phyloP scores from a whole-genome alignment of 2,888 invertebrate genomes.

The Limnephilus auricula region DNA sequence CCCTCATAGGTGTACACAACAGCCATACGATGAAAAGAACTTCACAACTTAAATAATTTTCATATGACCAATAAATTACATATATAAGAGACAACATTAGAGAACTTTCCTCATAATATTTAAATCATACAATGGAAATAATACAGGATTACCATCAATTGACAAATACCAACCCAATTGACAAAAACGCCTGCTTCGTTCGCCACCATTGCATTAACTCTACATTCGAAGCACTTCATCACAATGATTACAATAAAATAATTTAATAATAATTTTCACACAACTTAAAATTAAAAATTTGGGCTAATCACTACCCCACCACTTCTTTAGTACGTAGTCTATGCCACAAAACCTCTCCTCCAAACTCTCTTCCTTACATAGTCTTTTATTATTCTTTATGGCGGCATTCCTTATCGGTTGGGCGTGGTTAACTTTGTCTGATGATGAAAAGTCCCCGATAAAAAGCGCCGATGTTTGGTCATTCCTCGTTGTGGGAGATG shows the following conservation, averaged over 20 bases:
- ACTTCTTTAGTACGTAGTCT: not conserved
- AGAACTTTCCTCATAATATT: not conserved
- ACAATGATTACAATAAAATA: not conserved
- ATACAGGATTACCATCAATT: not conserved
- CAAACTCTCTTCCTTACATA: not conserved
- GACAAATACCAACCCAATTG: not conserved
- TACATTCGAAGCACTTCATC: not conserved
- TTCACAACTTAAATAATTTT: not conserved
- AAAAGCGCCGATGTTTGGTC: conserved; percentile 5
- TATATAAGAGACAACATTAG: not conserved
- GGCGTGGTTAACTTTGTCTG: not conserved
- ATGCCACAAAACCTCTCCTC: not conserved
- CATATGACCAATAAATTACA: not conserved
- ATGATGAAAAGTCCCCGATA: not conserved
- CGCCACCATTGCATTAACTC: not conserved
- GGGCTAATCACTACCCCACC: not conserved
- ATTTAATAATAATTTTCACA: not conserved
- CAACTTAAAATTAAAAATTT: not conserved
- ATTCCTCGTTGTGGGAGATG: conserved; percentile 64
- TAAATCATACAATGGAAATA: not conserved
- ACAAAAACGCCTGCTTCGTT: not conserved
- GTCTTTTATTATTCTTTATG: conserved; percentile 2
- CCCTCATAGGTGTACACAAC: not conserved
- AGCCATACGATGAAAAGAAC: not conserved
- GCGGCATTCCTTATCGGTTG: not conserved